A percentile compares a stretch with the other conserved stretches of the same genome.
These are phyloP conservation scores for Lasioglossum albipes DNA, from an alignment of 1,140 invertebrate species.

Conservation along the genomic window DNA sequence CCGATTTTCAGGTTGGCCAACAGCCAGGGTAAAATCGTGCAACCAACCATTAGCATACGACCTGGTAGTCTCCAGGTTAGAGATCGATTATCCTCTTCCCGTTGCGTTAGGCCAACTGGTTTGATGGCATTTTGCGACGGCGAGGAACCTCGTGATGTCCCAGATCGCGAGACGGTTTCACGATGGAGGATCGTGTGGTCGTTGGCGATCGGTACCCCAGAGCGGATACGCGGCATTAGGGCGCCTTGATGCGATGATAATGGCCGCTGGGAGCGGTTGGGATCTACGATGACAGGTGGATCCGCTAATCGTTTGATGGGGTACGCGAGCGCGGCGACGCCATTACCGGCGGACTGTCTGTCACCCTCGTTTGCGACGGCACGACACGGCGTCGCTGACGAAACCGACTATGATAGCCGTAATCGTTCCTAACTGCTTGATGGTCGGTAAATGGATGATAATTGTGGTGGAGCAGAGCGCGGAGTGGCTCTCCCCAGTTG, in stretches of 20 bases:
- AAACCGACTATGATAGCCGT: conserved; percentile 74
- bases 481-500: conserved; percentile 36
- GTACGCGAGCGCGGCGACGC: conserved; percentile 44
- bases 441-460: conserved; percentile 79
- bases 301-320: conserved; percentile 75
- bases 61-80: too few relatives aligned
- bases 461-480: conserved; percentile 68
- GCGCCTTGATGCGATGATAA: conserved; percentile 74
- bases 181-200: conserved; percentile 25
- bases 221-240: conserved; percentile 75
- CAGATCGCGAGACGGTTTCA: conserved; percentile 29
- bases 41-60: background rate
- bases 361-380: conserved; percentile 55
- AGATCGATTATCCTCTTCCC: background rate
- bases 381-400: conserved; percentile 50
- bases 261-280: conserved; percentile 71
- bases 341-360: conserved; percentile 58
- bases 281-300: conserved; percentile 76
- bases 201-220: conserved; percentile 14
- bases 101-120: background rate
- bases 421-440: conserved; percentile 77
- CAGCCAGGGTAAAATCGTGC: background rate
- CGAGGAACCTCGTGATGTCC: conserved; percentile 26
- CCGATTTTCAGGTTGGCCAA: background rate
- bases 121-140: conserved; percentile 40